Percentiles rank a stretch among this genome's conserved stretches.
Conservation (phyloP, 2,888 invertebrate species). For the Ametastegia equiseti region DNA sequence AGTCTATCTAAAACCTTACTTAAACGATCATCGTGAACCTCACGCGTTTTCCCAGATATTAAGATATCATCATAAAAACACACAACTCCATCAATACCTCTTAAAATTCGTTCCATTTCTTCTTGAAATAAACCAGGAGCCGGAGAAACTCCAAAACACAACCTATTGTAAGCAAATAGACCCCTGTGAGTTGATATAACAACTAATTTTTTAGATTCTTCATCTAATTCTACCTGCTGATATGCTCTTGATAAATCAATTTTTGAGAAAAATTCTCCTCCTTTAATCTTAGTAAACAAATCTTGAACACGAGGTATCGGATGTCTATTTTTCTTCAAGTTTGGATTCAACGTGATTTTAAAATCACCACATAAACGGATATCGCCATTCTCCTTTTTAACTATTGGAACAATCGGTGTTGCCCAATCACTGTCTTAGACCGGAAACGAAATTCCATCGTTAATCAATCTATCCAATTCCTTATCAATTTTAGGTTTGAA, state of each 20-base stretch:
- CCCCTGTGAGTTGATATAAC: slow-evolving; percentile 60
- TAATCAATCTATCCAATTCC: neutral
- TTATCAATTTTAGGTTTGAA: neutral
- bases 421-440: slow-evolving; percentile 60
- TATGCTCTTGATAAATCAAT: slow-evolving; percentile 61
- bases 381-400: too few relatives aligned
- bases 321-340: slow-evolving; percentile 52
- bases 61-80: neutral
- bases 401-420: slow-evolving; percentile 62
- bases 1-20: neutral
- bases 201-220: slow-evolving; percentile 55
- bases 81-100: slow-evolving; percentile 25
- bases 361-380: slow-evolving; percentile 64
- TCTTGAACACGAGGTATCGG: slow-evolving; percentile 57
- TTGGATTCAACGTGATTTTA: slow-evolving; percentile 56
- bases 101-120: neutral
- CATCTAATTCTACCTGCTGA: slow-evolving; percentile 55
- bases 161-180: slow-evolving; percentile 49
- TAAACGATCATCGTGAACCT: neutral
- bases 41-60: neutral
- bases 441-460: slow-evolving; percentile 3
- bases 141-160: slow-evolving; percentile 63
- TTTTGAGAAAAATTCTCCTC: slow-evolving; percentile 58
- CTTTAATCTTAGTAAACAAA: slow-evolving; percentile 52
- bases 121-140: slow-evolving; percentile 56